These are phyloP conservation scores for Tricholauxania praeusta DNA, from an alignment of 2,888 invertebrate species.

Conservation along the genomic window DNA sequence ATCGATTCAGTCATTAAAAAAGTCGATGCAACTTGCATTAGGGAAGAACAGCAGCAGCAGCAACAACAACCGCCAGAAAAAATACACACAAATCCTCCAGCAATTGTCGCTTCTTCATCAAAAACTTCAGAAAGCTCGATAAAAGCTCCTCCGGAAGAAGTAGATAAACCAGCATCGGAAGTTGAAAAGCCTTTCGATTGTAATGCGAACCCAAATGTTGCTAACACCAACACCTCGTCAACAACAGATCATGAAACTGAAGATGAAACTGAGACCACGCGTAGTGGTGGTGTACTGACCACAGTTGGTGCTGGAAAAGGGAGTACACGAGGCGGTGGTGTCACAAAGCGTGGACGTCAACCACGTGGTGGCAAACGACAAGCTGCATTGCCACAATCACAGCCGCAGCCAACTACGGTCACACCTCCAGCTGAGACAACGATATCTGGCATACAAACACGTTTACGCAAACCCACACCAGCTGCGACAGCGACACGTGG, in stretches of 20 bases:
- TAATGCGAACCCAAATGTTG: not conserved
- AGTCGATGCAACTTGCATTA: conserved; percentile 69
- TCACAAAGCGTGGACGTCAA: conserved; percentile 59
- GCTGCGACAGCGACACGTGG: conserved; percentile 59
- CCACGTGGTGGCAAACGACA: conserved; percentile 63
- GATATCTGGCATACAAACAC: conserved; percentile 71
- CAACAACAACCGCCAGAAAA: conserved; percentile 20
- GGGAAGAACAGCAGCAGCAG: conserved; percentile 39
- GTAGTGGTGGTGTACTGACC: conserved; percentile 34
- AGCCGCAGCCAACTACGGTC: not conserved
- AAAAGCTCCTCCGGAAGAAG: not conserved
- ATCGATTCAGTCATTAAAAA: conserved; percentile 87
- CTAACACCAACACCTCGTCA: conserved; percentile 41
- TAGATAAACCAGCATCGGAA: not conserved
- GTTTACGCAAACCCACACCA: conserved; percentile 68
- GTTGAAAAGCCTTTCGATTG: conserved; percentile 9
- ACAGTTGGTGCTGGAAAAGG: conserved; percentile 30
- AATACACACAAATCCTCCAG: conserved; percentile 27
- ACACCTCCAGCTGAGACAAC: not conserved
- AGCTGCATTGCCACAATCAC: conserved; percentile 24
- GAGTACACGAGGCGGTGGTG: conserved; percentile 54
- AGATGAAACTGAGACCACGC: conserved; percentile 60
- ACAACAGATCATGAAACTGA: conserved; percentile 64
- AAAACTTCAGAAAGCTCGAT: not conserved
- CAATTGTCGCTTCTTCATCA: not conserved